Conservation (phyloP, 2,888 invertebrate species). For the Scaeva pyrastri region DNA sequence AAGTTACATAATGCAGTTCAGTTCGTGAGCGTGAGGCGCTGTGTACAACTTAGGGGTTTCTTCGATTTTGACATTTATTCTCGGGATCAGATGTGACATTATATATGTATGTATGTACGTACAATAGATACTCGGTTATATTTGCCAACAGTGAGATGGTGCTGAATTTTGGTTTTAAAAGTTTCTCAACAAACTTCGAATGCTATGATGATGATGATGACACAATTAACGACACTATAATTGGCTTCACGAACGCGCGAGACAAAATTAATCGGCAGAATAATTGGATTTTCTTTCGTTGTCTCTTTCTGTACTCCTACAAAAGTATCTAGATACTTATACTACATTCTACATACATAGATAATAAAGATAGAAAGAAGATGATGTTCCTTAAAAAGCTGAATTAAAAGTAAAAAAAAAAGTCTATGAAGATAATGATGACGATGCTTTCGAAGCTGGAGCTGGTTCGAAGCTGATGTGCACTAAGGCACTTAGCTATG, state of each 20-base stretch:
- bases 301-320: slow-evolving; percentile 31
- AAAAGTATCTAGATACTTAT: too few species aligned
- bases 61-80: slow-evolving; percentile 48
- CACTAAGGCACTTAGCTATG: slow-evolving; percentile 44
- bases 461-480: not conserved
- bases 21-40: not conserved
- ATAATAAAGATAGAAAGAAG: slow-evolving; percentile 13
- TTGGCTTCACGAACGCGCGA: slow-evolving; percentile 57
- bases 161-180: slow-evolving; percentile 54
- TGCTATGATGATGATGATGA: slow-evolving; percentile 28
- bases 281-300: slow-evolving; percentile 69
- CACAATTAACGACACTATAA: slow-evolving; percentile 73
- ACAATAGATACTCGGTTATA: not conserved
- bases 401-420: slow-evolving; percentile 55
- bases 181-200: slow-evolving; percentile 57
- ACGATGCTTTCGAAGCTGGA: not conserved
- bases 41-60: not conserved
- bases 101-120: not conserved
- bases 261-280: slow-evolving; percentile 68
- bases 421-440: not conserved
- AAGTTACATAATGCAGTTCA: slow-evolving; percentile 20
- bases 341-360: not conserved
- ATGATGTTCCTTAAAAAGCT: slow-evolving; percentile 52
- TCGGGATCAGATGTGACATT: slow-evolving; percentile 62
- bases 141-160: slow-evolving; percentile 34